Evolutionary conservation across 2,888 invertebrate genomes (phyloP), one percentile per base, ranked within the genome.

Genomic region (Hesperia comma): DNA sequence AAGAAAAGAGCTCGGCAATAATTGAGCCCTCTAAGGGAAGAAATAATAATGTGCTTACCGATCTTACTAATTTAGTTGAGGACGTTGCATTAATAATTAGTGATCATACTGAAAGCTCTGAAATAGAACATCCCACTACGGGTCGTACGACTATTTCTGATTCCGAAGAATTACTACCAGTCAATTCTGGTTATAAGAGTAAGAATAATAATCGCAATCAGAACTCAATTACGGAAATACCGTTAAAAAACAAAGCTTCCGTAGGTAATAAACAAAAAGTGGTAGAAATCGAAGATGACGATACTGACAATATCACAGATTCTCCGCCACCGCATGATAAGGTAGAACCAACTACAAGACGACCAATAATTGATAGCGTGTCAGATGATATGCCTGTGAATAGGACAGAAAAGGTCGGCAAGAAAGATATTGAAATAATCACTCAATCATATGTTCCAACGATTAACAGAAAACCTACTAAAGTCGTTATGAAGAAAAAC

Each of bases 61-160:
- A 91, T 73, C 80, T 93, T 10, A 90, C 90, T 2, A 88, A 88
- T 61, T 75, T 93, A 46, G 92, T 93, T 2, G 90, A 86, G 17
- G 93, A 93, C 69, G 90, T 93, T 12, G 92, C 90, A 1, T 85
- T 89, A 0, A 92, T 89, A 0, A 92, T 93, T 43, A 88, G 88
- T 58, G 88, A 89, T 46, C 87, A 89, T 67, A 84, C 86, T 6
- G 86, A 85, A 2, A 74, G 72, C 5, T 78, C 86, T 0, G 72
- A 73, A 2, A 56, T 68, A 0, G 69, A 69, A 12, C 74, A 72
- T 10, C 77, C 75, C n/a, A 71, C 74, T 1, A 72, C 74, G 0
- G 76, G 71, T 7, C 68, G 84, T 4, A 80, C 84, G 7, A 81
- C 80, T 46, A 84, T 86, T 64, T 83, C 89, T 2, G 88, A 90